Evolutionary conservation across 2,797 vertebrate species (phyloP).

Genomic region (Salmo trutta): DNA sequence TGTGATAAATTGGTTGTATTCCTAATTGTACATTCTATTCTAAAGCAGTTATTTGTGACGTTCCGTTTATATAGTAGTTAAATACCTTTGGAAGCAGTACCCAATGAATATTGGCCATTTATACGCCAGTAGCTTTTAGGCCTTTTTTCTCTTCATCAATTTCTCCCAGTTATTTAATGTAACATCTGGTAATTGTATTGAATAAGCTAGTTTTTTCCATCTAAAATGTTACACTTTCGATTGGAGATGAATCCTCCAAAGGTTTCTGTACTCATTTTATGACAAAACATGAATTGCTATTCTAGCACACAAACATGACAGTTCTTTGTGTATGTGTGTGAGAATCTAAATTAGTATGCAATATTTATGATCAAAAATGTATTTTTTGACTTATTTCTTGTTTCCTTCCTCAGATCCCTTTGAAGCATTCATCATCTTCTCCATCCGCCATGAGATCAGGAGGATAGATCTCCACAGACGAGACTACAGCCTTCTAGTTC

Average conservation of each 20-base stretch:
- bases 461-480: constrained; percentile 83
- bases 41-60: background rate
- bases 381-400: background rate
- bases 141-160: background rate
- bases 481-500: constrained; percentile 84
- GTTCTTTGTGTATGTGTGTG: background rate
- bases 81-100: no score
- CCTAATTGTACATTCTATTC: background rate
- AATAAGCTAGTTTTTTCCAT: background rate
- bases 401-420: constrained; percentile 77
- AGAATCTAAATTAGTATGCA: background rate
- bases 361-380: background rate
- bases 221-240: background rate
- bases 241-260: background rate
- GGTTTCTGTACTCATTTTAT: background rate
- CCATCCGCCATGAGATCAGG: constrained; percentile 87
- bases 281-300: background rate
- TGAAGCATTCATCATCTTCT: constrained; percentile 88
- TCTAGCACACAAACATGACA: background rate
- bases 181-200: background rate
- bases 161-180: background rate
- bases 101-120: no score
- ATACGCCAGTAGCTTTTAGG: no score
- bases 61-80: background rate
- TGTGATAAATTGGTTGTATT: background rate